Evolutionary conservation across 2,797 vertebrate species (phyloP).

Genomic region (Aratinga solstitialis): DNA sequence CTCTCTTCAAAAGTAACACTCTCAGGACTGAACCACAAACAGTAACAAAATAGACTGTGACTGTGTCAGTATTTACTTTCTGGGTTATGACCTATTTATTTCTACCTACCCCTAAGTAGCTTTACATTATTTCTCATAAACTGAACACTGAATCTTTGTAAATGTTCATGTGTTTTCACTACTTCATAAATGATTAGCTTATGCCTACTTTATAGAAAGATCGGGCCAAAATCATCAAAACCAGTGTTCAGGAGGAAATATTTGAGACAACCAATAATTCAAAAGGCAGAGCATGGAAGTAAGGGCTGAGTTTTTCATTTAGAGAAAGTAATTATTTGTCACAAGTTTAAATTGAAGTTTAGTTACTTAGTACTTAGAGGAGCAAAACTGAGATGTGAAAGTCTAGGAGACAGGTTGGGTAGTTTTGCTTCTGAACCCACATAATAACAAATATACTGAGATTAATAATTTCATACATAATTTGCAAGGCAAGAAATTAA

Average conservation of each 20-base stretch:
- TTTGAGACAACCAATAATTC: background rate
- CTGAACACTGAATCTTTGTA: background rate
- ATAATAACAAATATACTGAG: background rate
- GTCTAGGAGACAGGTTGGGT: rapidly evolving
- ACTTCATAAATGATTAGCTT: background rate
- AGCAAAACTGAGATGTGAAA: background rate
- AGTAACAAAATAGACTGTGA: background rate
- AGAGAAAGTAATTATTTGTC: background rate
- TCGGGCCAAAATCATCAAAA: background rate
- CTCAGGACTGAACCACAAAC: background rate
- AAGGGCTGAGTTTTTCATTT: background rate
- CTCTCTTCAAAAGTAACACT: background rate
- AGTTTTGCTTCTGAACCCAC: background rate
- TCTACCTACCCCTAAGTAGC: background rate
- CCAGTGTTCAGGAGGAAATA: background rate
- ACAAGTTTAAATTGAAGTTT: background rate
- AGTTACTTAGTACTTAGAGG: background rate
- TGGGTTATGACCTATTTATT: background rate
- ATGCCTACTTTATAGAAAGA: background rate
- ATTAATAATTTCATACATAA: background rate
- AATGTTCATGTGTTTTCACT: background rate
- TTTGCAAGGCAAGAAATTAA: background rate
- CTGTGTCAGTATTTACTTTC: background rate
- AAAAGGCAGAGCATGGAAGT: rapidly evolving
- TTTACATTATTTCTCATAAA: background rate